Evolutionary conservation across 2,797 vertebrate species (phyloP), one percentile per base, ranked within the genome.

Genomic region (Pseudochirops corinnae): DNA sequence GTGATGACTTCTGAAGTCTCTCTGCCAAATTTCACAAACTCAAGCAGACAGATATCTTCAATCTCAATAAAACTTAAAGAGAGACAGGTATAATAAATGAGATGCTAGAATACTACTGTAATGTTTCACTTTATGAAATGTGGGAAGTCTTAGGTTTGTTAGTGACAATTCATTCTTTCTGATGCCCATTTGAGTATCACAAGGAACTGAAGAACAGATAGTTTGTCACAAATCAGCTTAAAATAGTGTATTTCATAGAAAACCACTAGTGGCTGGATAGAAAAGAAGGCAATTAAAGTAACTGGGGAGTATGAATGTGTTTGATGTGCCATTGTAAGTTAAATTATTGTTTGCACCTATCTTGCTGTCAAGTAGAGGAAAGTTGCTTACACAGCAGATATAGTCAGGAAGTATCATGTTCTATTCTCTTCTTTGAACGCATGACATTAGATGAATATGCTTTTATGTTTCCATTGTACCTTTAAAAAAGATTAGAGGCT

Each of bases 401-500:
- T 33, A 29, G 1, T 31, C 1, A 9, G 31, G 1, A 91, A 91
- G 53, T 21, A 55, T 33, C 31, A 55, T 91, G 29, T 91, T 91
- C 53, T 91, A 52, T 91, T 91, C 28, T 55, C 31, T 55, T 91
- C 90, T 91, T 33, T 55, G 28, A 55, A 91, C 53, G 33, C 28
- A 90, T 31, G 16, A 24, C 90, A 55, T 55, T 52, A 14, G 4
- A 55, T 55, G 53, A 91, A 55, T 55, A 52, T 91, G 11, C 5
- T 31, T 91, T 91, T 91, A 52, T 91, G 4, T 91, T 91, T 52
- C 31, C 4, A 5, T 91, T 33, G 16, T 55, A 55, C 90, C 31
- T 91, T 55, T 16, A 52, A 91, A 91, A 55, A 91, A 91, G 52
- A 91, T 91, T 91, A 91, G 62, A 53, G 90, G 16, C 52, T 91